Conservation (phyloP, 2,113 vertebrate species). For the Phylloscopus trochiloides region DNA sequence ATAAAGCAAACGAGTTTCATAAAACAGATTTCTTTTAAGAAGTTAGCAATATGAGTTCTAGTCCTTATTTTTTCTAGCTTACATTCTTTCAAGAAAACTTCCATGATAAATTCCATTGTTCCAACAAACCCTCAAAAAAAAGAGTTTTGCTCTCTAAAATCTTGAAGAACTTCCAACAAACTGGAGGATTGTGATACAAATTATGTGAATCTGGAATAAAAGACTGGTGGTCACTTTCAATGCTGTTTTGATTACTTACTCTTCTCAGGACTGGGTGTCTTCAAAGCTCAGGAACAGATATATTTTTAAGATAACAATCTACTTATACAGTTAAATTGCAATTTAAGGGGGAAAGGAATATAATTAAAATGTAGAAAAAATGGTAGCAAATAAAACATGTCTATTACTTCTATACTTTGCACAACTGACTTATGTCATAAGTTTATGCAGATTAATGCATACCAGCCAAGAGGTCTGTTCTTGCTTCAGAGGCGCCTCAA, state of each 20-base stretch:
- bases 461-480: neutral
- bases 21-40: neutral
- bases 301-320: neutral
- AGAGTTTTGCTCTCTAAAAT: neutral
- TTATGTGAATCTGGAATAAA: neutral
- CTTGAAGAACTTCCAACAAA: neutral
- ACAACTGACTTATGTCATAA: neutral
- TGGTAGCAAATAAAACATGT: neutral
- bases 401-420: neutral
- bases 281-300: neutral
- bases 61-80: neutral
- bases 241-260: neutral
- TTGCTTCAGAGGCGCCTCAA: neutral
- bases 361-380: neutral
- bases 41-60: neutral
- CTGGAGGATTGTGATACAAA: rapidly evolving
- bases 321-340: neutral
- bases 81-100: neutral
- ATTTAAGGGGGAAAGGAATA: neutral
- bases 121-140: neutral
- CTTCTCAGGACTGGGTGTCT: neutral
- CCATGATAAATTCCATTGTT: neutral
- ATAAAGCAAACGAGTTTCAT: neutral
- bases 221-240: neutral
- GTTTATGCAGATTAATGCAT: neutral